Percentiles rank a stretch among this genome's conserved stretches.
Evolutionary conservation across 2,888 invertebrate species (phyloP).

Genomic region (Halictus quadricinctus): DNA sequence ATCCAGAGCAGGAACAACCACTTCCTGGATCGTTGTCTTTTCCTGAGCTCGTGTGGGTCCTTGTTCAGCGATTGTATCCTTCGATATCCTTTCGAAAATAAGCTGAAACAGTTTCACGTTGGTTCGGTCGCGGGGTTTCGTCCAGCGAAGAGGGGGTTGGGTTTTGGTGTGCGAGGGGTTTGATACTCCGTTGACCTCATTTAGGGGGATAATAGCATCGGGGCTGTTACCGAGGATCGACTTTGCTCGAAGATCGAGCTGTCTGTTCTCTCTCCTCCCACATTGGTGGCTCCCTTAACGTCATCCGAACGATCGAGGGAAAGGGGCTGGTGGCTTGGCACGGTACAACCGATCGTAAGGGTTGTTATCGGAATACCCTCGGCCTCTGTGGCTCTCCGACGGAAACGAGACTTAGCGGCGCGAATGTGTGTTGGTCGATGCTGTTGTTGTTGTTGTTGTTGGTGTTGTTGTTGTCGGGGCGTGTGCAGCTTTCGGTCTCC

Average conservation of each 20-base stretch:
- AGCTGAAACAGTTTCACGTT: conserved; percentile 48
- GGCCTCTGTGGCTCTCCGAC: conserved; percentile 20
- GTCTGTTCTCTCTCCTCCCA: conserved; percentile 33
- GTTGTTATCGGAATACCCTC: conserved; percentile 57
- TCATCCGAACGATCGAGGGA: conserved; percentile 17
- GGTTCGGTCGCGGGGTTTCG: neutral
- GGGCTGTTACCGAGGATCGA: conserved; percentile 60
- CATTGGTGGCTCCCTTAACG: conserved; percentile 14
- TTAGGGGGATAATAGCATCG: conserved; percentile 62
- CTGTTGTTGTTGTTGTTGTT: conserved; percentile 15
- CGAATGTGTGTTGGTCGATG: conserved; percentile 42
- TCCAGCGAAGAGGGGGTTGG: neutral
- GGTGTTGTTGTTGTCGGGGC: conserved; percentile 4
- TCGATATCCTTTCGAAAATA: conserved; percentile 36
- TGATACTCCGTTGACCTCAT: conserved; percentile 63
- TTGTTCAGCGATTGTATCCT: neutral
- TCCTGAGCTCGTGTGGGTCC: conserved; percentile 35
- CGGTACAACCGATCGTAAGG: conserved; percentile 57
- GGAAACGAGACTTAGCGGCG: conserved; percentile 52
- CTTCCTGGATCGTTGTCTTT: conserved; percentile 23
- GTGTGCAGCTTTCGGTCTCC: conserved; percentile 18
- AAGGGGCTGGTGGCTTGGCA: conserved; percentile 3
- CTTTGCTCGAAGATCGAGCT: conserved; percentile 55
- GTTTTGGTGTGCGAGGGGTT: conserved; percentile 1
- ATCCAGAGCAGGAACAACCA: neutral